Base-by-base conservation (phyloP, 2,113 vertebrate species). In the Tupaia tana region DNA sequence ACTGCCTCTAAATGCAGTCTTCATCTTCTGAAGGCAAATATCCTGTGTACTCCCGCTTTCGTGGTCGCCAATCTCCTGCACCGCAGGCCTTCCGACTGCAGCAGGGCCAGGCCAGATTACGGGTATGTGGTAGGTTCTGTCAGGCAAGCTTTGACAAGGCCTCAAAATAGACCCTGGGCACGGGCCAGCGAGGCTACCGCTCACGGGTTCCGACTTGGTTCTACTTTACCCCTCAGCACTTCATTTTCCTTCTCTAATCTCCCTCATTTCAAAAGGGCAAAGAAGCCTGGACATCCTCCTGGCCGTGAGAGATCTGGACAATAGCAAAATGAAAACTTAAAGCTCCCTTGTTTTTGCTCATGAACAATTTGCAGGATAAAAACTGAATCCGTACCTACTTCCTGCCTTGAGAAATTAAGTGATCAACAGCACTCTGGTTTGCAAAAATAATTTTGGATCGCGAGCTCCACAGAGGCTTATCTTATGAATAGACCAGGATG, bases 151-250 rank as follows among this genome's bases (percentile, higher is more conserved):
- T 89, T 95, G 94, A 98, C 97, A 96, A 86, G 89, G 80, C 73
- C 97, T 97, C 94, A 86, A 95, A 97, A 98, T 95, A 98, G 96
- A 96, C 56, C 29, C 75, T 94, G 96, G 93, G 84, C 80, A 95
- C 14, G 20, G 85, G 94, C 97, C 97, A 97, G 86, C 81, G 93
- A 91, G 91, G 93, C 34, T 85, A 89, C 86, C 94, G 95, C 96
- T 97, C 94, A 83, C 2, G 24, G 83, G 80, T 78, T 95, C 34
- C 89, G 91, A 71, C 87, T 86, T 54, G 93, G 93, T 64, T 93
- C 74, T n/a, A 77, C 9, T 34, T 88, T 63, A 86, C 25, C 43
- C 77, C 31, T 73, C 20, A 43, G 84, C 29, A 67, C n/a, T 89
- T 74, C 58, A 27, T 64, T 74, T 75, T 77, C 61, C 25, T 56